phyloP scores from a whole-genome alignment of 2,113 vertebrate genomes.

The Odobenus rosmarus region DNA sequence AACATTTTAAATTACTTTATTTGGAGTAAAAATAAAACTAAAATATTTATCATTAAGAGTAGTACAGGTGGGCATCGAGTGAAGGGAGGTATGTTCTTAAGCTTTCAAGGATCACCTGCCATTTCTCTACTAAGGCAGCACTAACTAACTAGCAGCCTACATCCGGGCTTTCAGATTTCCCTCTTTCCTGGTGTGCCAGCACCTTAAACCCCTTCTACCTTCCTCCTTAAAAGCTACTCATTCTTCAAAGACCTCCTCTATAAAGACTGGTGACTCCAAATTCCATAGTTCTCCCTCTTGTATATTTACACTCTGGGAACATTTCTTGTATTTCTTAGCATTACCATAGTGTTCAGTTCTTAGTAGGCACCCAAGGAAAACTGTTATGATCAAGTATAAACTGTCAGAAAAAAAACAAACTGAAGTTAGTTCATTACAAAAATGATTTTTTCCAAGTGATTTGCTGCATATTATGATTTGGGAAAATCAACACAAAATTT shows the following conservation, averaged over 20 bases:
- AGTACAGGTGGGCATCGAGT: background rate
- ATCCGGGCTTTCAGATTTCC: background rate
- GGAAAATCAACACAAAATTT: background rate
- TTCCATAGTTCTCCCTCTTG: background rate
- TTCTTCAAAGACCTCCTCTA: background rate
- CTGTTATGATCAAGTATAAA: background rate
- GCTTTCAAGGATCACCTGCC: background rate
- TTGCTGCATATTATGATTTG: background rate
- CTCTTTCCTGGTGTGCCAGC: background rate
- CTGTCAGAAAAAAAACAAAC: background rate
- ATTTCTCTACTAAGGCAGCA: background rate
- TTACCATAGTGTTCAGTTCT: background rate
- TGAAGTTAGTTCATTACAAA: background rate
- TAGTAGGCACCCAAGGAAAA: background rate
- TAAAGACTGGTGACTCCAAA: background rate
- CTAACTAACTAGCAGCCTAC: background rate
- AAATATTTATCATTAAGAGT: background rate
- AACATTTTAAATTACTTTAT: constrained; percentile 59
- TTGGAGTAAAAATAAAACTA: background rate
- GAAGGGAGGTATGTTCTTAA: background rate
- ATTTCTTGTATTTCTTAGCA: background rate
- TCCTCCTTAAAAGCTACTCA: background rate
- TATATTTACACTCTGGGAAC: background rate
- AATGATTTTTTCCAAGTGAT: background rate
- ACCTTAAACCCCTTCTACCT: background rate